phyloP scores from a whole-genome alignment of 2,888 invertebrate species.

The Lasioglossum zephyrum region DNA sequence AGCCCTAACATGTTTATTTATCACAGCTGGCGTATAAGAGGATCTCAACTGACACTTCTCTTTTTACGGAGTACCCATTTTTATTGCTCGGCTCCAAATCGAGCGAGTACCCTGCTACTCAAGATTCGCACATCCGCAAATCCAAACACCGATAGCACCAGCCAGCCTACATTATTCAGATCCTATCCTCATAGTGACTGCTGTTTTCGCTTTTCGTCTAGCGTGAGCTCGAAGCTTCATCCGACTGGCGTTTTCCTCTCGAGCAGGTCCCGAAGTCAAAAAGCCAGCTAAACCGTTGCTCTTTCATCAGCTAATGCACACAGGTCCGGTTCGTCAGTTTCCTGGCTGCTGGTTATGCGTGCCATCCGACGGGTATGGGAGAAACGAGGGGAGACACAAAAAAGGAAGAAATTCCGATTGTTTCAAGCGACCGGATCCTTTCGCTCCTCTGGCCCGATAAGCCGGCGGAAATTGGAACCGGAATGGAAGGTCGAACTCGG shows the following conservation, averaged over 20 bases:
- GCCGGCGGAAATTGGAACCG: conserved; percentile 40
- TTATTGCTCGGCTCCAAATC: background rate
- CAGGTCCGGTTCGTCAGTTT: conserved; percentile 47
- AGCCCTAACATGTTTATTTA: background rate
- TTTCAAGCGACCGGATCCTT: conserved; percentile 35
- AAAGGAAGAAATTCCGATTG: conserved; percentile 51
- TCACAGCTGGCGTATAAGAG: background rate
- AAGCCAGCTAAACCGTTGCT: conserved; percentile 53
- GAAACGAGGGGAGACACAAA: background rate
- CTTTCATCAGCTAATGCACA: conserved; percentile 69
- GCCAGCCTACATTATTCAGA: background rate
- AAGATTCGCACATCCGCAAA: background rate
- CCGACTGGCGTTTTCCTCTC: conserved; percentile 15
- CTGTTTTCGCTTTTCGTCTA: background rate
- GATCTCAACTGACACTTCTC: background rate
- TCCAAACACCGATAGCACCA: background rate
- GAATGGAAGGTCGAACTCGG: conserved; percentile 26
- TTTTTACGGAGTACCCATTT: background rate
- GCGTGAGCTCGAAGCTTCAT: background rate
- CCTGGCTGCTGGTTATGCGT: conserved; percentile 16
- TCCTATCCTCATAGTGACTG: conserved; percentile 23
- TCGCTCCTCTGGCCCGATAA: conserved; percentile 24
- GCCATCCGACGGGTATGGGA: background rate
- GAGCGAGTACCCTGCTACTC: background rate
- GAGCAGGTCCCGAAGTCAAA: conserved; percentile 36